Base-by-base conservation (phyloP, 2,797 vertebrate genomes). In the Austrolebias charrua region DNA sequence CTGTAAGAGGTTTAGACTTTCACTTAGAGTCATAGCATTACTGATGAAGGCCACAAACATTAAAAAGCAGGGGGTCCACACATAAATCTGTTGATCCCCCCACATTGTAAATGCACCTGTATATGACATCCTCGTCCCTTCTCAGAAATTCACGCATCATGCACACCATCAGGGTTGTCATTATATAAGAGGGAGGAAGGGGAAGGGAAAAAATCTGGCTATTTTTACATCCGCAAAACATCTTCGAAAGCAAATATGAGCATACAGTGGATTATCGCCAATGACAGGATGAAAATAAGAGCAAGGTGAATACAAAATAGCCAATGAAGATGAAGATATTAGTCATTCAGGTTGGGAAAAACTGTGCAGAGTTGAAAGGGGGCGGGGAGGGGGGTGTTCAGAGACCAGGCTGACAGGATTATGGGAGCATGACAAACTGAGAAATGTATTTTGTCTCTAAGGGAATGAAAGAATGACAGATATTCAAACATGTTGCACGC, bases 141-240 rank as follows among this genome's bases (percentile, higher is more conserved):
- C 24, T 68, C 51, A 47, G 19, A 48, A 58, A 63, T 13, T 57
- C 66, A 67, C 51, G 44, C 69, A 67, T 76, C 60, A 56, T 59
- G 46, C 16, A 69, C 48, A 31, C 71, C 80, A 78, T 79, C 42
- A 73, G 65, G 70, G 47, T 57, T 67, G 48, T 63, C 62, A 60
- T 85, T 86, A 83, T 56, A 63, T 83, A 84, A 88, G 56, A 13
- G 49, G 49, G 24, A 31, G 47, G 43, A n/a, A 56, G 55, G 38
- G 14, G 1, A 10, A 35, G 40, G 47, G 42, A 48, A 42, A 44
- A 73, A 54, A 48, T 76, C 58, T 16, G 62, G 64, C 76, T 85
- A 86, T 81, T 79, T 87, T 82, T 80, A 69, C 58, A 70, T 71
- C 59, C 33, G 44, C 60, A 20, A 18, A 48, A 84, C 58, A 61